Percentiles rank a stretch among this genome's conserved stretches.
phyloP scores from a whole-genome alignment of 2,888 invertebrate species.

The Nomada ruficornis region DNA sequence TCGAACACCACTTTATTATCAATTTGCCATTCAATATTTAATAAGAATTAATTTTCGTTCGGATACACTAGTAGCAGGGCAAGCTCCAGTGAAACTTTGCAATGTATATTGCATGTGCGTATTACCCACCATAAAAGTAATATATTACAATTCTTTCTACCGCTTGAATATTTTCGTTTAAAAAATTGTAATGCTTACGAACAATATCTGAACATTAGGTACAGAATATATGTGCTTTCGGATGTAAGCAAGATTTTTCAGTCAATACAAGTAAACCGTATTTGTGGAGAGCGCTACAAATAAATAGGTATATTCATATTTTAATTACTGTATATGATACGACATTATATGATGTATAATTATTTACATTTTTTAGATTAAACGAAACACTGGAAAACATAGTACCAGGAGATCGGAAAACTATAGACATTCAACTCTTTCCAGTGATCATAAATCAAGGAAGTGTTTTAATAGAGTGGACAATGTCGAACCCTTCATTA shows the following conservation, averaged over 20 bases:
- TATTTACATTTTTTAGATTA: slow-evolving; percentile 36
- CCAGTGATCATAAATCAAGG: slow-evolving; percentile 44
- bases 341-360: not conserved
- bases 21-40: slow-evolving; percentile 79
- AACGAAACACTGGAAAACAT: slow-evolving; percentile 47
- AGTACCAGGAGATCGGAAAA: slow-evolving; percentile 41
- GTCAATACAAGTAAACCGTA: slow-evolving; percentile 77
- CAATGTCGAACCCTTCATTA: slow-evolving; percentile 44
- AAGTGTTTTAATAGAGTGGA: slow-evolving; percentile 39
- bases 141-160: slow-evolving; percentile 71
- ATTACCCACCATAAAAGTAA: slow-evolving; percentile 81
- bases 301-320: slow-evolving; percentile 79
- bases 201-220: slow-evolving; percentile 38
- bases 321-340: not conserved
- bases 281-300: slow-evolving; percentile 82
- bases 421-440: slow-evolving; percentile 30
- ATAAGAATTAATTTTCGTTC: slow-evolving; percentile 72
- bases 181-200: slow-evolving; percentile 6
- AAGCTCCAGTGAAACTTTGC: slow-evolving; percentile 67
- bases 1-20: slow-evolving; percentile 76
- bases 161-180: not conserved
- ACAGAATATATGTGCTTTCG: slow-evolving; percentile 61
- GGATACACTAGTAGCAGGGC: slow-evolving; percentile 56
- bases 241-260: slow-evolving; percentile 64
- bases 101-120: slow-evolving; percentile 77